Conservation (phyloP, 1,140 invertebrate species). For the Nylanderia fulva region DNA sequence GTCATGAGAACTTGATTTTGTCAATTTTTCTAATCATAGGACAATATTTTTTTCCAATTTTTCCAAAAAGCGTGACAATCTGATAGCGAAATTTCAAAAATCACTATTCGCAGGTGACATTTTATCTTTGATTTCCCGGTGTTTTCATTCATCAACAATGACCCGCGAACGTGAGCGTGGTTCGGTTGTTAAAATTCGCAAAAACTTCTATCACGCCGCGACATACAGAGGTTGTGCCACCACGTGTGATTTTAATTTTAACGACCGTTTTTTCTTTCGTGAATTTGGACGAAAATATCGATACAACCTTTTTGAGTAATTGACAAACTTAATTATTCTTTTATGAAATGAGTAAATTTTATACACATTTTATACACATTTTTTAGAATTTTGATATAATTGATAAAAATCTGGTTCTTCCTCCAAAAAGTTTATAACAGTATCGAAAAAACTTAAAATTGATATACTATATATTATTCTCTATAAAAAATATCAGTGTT, state of each 20-base stretch:
- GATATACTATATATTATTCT: too few relatives aligned
- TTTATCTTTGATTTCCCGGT: neutral
- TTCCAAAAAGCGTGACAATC: neutral
- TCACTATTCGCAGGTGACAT: neutral
- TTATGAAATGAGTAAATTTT: too few relatives aligned
- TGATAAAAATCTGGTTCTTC: too few relatives aligned
- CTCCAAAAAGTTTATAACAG: too few relatives aligned
- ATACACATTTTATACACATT: too few relatives aligned
- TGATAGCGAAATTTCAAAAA: neutral
- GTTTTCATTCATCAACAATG: constrained; percentile 21
- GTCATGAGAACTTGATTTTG: neutral
- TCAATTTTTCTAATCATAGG: neutral
- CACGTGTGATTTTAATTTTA: neutral
- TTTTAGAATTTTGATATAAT: too few relatives aligned
- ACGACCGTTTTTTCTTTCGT: neutral
- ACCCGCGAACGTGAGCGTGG: neutral
- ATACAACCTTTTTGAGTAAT: too few relatives aligned
- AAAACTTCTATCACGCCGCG: neutral
- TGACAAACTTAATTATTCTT: too few relatives aligned
- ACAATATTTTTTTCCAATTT: constrained; percentile 11
- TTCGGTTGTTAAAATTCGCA: neutral
- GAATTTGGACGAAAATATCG: neutral
- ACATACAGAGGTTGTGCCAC: neutral
- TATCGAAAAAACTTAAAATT: too few relatives aligned
- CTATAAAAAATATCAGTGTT: too few relatives aligned